Evolutionary conservation across 2,888 invertebrate species (phyloP).

Genomic region (Lamellibrachia satsuma): DNA sequence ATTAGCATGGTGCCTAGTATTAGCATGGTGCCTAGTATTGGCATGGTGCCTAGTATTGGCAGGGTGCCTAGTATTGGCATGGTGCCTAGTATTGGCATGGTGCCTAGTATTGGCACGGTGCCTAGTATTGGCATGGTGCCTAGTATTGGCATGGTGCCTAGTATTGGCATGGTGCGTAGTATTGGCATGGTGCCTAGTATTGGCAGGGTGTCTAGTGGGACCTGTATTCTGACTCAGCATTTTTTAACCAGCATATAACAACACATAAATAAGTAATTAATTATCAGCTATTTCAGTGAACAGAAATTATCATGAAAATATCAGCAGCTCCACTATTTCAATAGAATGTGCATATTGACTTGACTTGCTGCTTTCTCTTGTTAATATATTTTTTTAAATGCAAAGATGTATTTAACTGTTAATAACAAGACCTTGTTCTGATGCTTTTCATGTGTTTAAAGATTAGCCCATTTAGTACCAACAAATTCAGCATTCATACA

Average conservation of each 20-base stretch:
- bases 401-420: too few species aligned
- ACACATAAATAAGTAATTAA: background rate
- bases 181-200: background rate
- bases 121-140: background rate
- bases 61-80: too few species aligned
- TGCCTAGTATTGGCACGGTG: background rate
- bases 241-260: background rate
- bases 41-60: background rate
- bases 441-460: background rate
- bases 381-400: background rate
- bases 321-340: background rate
- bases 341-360: background rate
- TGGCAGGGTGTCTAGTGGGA: background rate
- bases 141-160: too few species aligned
- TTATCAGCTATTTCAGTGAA: background rate
- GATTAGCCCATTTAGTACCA: background rate
- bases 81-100: background rate
- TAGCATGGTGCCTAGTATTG: background rate
- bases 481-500: background rate
- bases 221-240: background rate
- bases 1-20: background rate
- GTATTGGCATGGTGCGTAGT: background rate
- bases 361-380: background rate
- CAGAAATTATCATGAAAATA: background rate
- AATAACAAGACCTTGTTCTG: background rate